Percentiles rank a stretch among this genome's conserved stretches.
These are phyloP conservation scores for Pomatostomus ruficeps DNA, from an alignment of 2,113 vertebrate species.

Conservation along the genomic window DNA sequence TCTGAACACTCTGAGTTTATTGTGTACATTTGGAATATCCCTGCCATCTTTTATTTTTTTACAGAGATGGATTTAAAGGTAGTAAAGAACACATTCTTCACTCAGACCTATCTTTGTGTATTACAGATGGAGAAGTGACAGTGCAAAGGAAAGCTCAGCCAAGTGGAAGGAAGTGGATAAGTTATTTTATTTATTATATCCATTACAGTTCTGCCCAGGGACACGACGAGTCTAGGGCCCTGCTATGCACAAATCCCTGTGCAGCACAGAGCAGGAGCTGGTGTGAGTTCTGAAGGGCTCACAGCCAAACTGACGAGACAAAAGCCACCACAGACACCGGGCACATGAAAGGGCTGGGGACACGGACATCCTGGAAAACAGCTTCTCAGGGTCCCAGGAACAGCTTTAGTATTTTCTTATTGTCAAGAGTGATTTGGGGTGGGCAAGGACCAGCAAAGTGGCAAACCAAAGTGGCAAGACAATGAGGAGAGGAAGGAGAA, in stretches of 20 bases:
- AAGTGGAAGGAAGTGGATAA: background rate
- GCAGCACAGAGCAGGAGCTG: background rate
- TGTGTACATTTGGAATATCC: background rate
- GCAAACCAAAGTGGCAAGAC: background rate
- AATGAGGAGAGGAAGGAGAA: background rate
- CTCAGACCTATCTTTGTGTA: background rate
- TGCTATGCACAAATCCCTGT: background rate
- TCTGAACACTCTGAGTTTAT: background rate
- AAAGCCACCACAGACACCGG: background rate
- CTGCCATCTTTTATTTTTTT: background rate
- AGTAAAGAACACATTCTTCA: background rate
- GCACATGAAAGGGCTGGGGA: background rate
- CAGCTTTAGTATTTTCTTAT: background rate
- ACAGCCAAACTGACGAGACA: background rate
- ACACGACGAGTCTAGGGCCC: fast-evolving
- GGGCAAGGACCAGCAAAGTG: background rate
- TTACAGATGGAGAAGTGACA: background rate
- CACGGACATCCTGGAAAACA: background rate
- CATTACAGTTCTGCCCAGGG: background rate
- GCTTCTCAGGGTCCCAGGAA: background rate
- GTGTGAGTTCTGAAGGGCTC: background rate
- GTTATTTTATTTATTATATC: slow-evolving; percentile 25
- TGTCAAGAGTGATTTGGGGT: background rate
- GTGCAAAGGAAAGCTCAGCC: background rate
- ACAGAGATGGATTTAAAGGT: background rate